These are phyloP conservation scores for Gadus chalcogrammus DNA, from an alignment of 2,113 vertebrate species.

Conservation along the genomic window DNA sequence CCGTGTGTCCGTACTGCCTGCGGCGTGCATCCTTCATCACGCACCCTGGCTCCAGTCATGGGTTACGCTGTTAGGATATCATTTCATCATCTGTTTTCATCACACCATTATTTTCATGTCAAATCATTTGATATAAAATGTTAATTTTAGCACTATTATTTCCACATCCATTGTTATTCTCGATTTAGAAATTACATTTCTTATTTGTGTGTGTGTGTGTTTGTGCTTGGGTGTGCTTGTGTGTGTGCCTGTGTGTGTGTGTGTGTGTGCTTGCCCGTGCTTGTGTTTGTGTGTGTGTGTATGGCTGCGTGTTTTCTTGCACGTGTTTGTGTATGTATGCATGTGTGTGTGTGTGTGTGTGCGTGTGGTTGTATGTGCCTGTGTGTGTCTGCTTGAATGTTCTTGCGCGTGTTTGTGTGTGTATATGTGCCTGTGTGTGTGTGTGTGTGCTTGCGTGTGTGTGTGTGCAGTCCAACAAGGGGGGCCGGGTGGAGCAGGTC, in stretches of 20 bases:
- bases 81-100: too few relatives aligned
- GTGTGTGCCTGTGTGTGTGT: not conserved
- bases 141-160: too few relatives aligned
- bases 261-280: not conserved
- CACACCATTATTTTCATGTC: too few relatives aligned
- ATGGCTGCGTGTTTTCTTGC: not conserved
- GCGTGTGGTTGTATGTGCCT: not conserved
- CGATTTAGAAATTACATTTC: too few relatives aligned
- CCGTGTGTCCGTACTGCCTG: too few relatives aligned
- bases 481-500: conserved; percentile 80
- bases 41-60: too few relatives aligned
- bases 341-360: not conserved
- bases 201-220: conserved; percentile 1
- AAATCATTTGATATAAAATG: too few relatives aligned
- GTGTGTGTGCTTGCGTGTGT: not conserved
- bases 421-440: not conserved
- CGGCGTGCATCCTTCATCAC: too few relatives aligned
- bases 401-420: not conserved
- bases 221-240: not conserved
- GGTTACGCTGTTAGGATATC: too few relatives aligned
- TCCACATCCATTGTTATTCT: too few relatives aligned
- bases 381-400: too few relatives aligned
- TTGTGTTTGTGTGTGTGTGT: too few relatives aligned
- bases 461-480: conserved; percentile 77
- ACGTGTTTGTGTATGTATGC: not conserved